Evolutionary conservation across 2,888 invertebrate species (phyloP).

Genomic region (Tuta absoluta): DNA sequence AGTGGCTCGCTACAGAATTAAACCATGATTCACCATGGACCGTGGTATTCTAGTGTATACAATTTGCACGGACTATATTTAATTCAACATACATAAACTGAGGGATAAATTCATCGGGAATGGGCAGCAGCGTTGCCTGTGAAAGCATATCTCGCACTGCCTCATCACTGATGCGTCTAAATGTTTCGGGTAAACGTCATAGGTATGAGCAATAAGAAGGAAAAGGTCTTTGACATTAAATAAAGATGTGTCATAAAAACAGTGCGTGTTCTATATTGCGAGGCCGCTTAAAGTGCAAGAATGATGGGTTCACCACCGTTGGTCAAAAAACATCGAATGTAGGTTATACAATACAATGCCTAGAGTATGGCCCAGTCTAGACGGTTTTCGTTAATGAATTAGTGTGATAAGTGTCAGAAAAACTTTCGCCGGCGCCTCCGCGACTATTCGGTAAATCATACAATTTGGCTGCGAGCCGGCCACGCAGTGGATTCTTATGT

Average conservation of each 20-base stretch:
- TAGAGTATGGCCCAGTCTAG: neutral
- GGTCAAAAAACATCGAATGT: neutral
- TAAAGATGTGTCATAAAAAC: too few species aligned
- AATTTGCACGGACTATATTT: neutral
- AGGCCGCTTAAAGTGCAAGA: neutral
- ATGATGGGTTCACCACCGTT: neutral
- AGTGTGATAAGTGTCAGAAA: neutral
- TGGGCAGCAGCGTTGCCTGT: too few species aligned
- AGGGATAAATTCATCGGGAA: too few species aligned
- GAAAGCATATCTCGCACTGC: too few species aligned
- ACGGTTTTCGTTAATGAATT: constrained; percentile 13
- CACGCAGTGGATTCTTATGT: constrained; percentile 37
- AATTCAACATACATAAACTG: neutral
- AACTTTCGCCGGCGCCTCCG: constrained; percentile 25
- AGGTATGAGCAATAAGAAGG: too few species aligned
- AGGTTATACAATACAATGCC: constrained; percentile 2
- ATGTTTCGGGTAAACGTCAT: too few species aligned
- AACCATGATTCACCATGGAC: constrained; percentile 16
- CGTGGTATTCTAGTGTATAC: constrained; percentile 15
- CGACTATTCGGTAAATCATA: constrained; percentile 63
- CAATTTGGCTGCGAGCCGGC: constrained; percentile 65
- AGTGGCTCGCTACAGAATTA: constrained; percentile 19
- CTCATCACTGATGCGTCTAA: too few species aligned
- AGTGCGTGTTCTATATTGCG: too few species aligned
- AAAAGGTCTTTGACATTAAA: too few species aligned